Conservation (phyloP, 2,113 vertebrate genomes). For the Poeciliopsis turrubarensis region DNA sequence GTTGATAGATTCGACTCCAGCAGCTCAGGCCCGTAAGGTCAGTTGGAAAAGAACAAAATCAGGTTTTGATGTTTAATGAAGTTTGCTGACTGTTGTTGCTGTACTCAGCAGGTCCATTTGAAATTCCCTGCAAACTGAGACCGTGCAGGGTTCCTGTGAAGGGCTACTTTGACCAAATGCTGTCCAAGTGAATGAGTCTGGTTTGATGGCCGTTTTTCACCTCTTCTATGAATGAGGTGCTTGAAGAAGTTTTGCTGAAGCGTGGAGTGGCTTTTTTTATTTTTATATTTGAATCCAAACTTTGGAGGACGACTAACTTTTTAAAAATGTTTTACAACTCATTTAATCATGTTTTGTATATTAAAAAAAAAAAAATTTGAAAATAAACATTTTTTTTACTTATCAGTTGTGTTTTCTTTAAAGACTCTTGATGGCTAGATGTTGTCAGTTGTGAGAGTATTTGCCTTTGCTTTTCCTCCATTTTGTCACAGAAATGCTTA, state of each 20-base stretch:
- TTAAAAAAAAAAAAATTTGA: no score
- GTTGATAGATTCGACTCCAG: constrained; percentile 13
- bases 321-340: background rate
- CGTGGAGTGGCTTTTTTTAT: background rate
- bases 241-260: background rate
- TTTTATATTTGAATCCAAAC: background rate
- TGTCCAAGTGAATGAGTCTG: background rate
- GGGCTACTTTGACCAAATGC: background rate
- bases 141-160: no score
- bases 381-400: no score
- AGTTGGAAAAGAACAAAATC: background rate
- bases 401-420: no score
- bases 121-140: background rate
- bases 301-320: background rate
- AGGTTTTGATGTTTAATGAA: background rate
- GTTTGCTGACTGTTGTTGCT: background rate
- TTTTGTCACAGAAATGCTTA: no score
- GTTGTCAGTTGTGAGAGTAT: no score
- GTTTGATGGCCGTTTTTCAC: background rate
- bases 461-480: no score
- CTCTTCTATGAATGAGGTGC: background rate
- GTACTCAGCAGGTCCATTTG: background rate
- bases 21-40: constrained; percentile 31
- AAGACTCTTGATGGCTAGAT: no score
- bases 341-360: no score